Conservation (phyloP, 2,113 vertebrate species). For the Natator depressus region DNA sequence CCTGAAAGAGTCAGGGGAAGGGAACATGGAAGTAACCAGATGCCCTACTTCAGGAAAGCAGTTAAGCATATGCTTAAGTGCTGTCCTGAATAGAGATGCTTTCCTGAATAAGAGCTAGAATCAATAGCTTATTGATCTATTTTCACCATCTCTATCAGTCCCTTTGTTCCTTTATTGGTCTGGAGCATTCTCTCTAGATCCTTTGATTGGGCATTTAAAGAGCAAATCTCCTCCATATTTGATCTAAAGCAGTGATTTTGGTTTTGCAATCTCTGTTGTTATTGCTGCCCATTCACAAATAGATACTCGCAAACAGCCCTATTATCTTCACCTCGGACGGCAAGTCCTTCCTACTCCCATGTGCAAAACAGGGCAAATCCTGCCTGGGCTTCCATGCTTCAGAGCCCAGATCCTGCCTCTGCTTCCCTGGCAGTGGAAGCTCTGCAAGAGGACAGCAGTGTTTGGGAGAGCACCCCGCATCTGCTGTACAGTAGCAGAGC, state of each 20-base stretch:
- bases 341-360: fast-evolving
- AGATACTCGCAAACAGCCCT: neutral
- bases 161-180: constrained; percentile 61
- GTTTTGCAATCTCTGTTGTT: neutral
- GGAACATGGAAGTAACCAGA: fast-evolving
- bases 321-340: neutral
- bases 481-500: neutral
- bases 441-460: neutral
- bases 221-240: constrained; percentile 53
- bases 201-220: constrained; percentile 67
- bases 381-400: neutral
- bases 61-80: neutral
- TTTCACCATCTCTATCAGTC: neutral
- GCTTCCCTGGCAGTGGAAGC: fast-evolving
- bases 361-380: constrained; percentile 4
- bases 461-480: neutral
- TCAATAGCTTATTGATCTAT: constrained; percentile 64
- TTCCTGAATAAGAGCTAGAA: constrained; percentile 28
- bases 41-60: fast-evolving
- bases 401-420: neutral
- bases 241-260: neutral
- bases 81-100: constrained; percentile 30
- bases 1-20: neutral
- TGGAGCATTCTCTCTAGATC: constrained; percentile 45
- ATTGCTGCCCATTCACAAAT: neutral